Conservation (phyloP, 1,140 invertebrate genomes). For the Cydia pomonella region DNA sequence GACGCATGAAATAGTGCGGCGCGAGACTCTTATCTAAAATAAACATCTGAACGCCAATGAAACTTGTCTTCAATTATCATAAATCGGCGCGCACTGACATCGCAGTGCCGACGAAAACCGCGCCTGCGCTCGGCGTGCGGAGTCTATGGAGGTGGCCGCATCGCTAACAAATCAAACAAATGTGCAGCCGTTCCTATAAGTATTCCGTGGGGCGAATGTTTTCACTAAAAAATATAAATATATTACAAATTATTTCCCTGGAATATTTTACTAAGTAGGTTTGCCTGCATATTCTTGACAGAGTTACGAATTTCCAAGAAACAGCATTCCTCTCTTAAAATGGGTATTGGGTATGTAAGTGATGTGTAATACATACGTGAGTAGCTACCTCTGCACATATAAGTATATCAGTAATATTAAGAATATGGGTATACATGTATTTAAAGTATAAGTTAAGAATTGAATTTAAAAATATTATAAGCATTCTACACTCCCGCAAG, state of each 20-base stretch:
- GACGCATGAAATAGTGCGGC: constrained; percentile 77
- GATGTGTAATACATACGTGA: background rate
- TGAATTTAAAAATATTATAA: no score
- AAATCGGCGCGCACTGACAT: constrained; percentile 75
- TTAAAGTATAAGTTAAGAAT: background rate
- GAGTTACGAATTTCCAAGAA: constrained; percentile 3
- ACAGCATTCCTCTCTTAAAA: constrained; percentile 2
- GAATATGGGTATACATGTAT: background rate
- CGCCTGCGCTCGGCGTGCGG: constrained; percentile 57
- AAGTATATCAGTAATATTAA: background rate
- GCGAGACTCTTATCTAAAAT: constrained; percentile 76
- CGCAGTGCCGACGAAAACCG: constrained; percentile 65
- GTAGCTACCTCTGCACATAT: background rate
- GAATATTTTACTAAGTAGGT: background rate
- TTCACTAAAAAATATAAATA: background rate
- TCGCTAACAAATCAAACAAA: constrained; percentile 60
- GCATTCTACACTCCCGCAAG: background rate
- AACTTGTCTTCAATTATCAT: constrained; percentile 80
- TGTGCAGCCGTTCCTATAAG: background rate
- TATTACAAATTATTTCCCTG: constrained; percentile 5
- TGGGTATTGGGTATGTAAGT: background rate
- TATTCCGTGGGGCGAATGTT: background rate
- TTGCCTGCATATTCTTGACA: background rate
- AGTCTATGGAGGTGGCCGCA: constrained; percentile 57
- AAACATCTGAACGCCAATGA: constrained; percentile 78